Conservation (phyloP, 2,113 vertebrate species). For the Rhea americana region DNA sequence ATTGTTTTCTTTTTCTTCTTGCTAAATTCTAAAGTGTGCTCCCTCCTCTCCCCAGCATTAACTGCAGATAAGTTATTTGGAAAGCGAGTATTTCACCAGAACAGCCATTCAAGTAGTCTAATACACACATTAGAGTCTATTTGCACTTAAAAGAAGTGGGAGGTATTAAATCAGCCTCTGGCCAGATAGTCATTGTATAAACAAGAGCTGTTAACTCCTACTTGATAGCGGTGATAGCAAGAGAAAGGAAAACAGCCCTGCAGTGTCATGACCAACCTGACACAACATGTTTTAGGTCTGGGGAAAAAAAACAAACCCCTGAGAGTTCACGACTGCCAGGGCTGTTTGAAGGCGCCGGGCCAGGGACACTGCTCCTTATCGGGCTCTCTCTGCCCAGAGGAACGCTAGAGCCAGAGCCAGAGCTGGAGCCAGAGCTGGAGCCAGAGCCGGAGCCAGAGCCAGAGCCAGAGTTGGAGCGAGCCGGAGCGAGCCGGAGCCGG, state of each 20-base stretch:
- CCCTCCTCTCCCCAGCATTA: conserved; percentile 16
- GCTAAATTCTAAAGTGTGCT: background rate
- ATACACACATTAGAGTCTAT: conserved; percentile 68
- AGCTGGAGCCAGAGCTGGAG: too few species aligned
- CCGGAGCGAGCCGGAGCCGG: too few species aligned
- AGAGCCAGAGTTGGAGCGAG: too few species aligned
- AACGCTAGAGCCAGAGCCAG: too few species aligned
- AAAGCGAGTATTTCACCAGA: conserved; percentile 55
- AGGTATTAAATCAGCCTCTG: conserved; percentile 53
- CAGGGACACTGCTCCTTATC: too few species aligned
- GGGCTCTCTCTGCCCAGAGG: too few species aligned
- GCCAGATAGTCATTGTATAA: conserved; percentile 55
- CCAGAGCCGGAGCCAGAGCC: too few species aligned
- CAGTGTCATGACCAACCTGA: conserved; percentile 29
- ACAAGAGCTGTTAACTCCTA: conserved; percentile 60
- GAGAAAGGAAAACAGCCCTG: conserved; percentile 59
- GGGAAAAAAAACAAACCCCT: background rate
- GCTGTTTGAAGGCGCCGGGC: too few species aligned
- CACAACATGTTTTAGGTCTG: background rate
- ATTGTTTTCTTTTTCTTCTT: background rate
- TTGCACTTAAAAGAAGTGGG: conserved; percentile 72
- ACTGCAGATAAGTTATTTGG: conserved; percentile 64
- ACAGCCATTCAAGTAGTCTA: conserved; percentile 59
- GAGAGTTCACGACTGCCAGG: accelerated
- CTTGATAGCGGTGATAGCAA: conserved; percentile 45